phyloP scores from a whole-genome alignment of 2,113 vertebrate species.

The Alaudala cheleensis region DNA sequence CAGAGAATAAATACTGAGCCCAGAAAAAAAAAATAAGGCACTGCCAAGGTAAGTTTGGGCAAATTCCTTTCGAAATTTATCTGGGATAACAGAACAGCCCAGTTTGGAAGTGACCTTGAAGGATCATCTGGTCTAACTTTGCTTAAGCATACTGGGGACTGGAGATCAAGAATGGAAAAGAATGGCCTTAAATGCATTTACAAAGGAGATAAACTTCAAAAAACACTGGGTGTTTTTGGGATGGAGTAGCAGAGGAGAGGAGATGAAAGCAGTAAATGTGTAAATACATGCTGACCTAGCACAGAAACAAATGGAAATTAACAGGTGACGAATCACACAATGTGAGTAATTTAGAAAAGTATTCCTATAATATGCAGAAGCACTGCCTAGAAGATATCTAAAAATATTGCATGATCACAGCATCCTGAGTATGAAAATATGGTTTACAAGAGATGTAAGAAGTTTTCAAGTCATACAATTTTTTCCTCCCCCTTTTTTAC shows the following conservation, averaged over 20 bases:
- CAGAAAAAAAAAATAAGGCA: neutral
- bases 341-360: neutral
- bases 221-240: neutral
- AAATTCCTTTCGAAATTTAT: neutral
- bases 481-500: neutral
- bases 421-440: neutral
- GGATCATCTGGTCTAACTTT: neutral
- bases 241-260: neutral
- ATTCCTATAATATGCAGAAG: neutral
- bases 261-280: neutral
- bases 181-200: neutral
- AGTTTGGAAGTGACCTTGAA: neutral
- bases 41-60: neutral
- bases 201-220: neutral
- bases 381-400: neutral
- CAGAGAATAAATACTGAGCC: neutral
- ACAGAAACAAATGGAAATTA: neutral
- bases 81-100: neutral
- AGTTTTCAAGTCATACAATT: neutral
- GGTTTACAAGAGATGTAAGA: rapidly evolving
- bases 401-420: rapidly evolving
- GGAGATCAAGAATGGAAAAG: neutral
- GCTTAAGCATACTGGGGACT: neutral
- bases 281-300: neutral
- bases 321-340: neutral